Evolutionary conservation across 1,140 invertebrate species (phyloP), one percentile per base, ranked within the genome.

Genomic region (Drosophila lacteicornis): DNA sequence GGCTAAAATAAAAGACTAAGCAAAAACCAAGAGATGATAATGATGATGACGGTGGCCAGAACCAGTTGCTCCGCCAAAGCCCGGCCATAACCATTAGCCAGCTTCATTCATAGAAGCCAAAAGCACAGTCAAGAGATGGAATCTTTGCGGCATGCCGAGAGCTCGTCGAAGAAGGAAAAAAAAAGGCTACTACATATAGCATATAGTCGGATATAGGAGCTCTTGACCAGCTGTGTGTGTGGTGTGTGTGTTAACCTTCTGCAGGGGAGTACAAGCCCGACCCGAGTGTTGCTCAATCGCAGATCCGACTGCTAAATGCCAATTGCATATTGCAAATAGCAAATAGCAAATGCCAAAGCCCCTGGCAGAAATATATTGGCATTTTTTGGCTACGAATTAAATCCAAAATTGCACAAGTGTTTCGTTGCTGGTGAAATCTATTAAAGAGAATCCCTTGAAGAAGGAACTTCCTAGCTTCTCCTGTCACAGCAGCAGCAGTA

Each of bases 21-120:
- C 49, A 55, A 68, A 30, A 47, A 27, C 27, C 67, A 33, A 45
- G 46, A 40, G 56, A 46, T 71, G 67, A 71, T 50, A 73, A 74
- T 73, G 56, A 71, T 60, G 57, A 36, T 47, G 69, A 38, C 42
- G 67, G 27, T 36, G 33, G 33, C 33, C 46, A 73, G 55, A 73
- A 74, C 70, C 70, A 74, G 70, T 74, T 74, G 70, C 68, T 60
- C 30, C 19, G 38, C 43, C 43, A 43, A 71, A 43, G 67, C 46
- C 46, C n/a, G 67, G 68, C 19, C 68, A 73, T 73, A 73, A 60
- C 68, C 70, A 74, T 60, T 74, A 71, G 62, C 63, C 63, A 42
- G 45, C 43, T 69, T 61, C 56, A 77, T 74, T 75, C 71, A 75
- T 75, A 36, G 70, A 68, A 47, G 56, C 46, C 66, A 63, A 62